A percentile compares a stretch with the other conserved stretches of the same genome.
Evolutionary conservation across 2,888 invertebrate species (phyloP).

Genomic region (Epinotia nisella): DNA sequence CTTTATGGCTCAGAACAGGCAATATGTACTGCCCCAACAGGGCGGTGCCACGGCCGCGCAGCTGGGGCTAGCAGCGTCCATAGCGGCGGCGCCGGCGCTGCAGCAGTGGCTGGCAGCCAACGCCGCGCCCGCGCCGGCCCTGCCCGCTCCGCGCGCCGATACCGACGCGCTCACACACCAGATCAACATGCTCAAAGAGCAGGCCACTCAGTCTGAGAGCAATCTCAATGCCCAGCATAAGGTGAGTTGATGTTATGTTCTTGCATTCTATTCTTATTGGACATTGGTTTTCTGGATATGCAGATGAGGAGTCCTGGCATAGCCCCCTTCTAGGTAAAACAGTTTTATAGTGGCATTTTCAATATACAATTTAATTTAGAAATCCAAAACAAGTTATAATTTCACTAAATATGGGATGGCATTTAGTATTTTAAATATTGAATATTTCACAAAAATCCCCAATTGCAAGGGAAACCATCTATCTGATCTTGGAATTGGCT

Average conservation of each 20-base stretch:
- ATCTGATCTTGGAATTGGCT: not conserved
- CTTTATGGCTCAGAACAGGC: slow-evolving; percentile 85
- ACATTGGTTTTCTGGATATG: not conserved
- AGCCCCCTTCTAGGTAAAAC: not conserved
- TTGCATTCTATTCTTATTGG: not conserved
- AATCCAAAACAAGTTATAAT: not conserved
- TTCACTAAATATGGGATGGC: not conserved
- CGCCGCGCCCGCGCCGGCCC: slow-evolving; percentile 61
- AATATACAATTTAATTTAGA: not conserved
- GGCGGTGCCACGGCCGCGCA: slow-evolving; percentile 83
- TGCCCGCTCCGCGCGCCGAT: slow-evolving; percentile 61
- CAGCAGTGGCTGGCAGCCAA: slow-evolving; percentile 79
- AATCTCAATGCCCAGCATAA: slow-evolving; percentile 98
- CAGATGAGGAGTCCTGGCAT: not conserved
- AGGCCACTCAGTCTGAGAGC: slow-evolving; percentile 97
- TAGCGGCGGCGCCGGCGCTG: slow-evolving; percentile 79
- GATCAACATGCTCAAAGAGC: slow-evolving; percentile 93
- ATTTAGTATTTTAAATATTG: not conserved
- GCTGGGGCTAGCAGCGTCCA: slow-evolving; percentile 82
- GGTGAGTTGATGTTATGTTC: slow-evolving; percentile 78
- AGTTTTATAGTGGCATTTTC: no score
- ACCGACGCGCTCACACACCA: slow-evolving; percentile 88
- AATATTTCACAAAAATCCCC: not conserved
- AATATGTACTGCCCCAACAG: slow-evolving; percentile 85
- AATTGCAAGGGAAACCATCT: not conserved